A percentile compares a stretch with the other conserved stretches of the same genome.
Conservation (phyloP, 2,797 vertebrate species). For the Danio aesculapii region DNA sequence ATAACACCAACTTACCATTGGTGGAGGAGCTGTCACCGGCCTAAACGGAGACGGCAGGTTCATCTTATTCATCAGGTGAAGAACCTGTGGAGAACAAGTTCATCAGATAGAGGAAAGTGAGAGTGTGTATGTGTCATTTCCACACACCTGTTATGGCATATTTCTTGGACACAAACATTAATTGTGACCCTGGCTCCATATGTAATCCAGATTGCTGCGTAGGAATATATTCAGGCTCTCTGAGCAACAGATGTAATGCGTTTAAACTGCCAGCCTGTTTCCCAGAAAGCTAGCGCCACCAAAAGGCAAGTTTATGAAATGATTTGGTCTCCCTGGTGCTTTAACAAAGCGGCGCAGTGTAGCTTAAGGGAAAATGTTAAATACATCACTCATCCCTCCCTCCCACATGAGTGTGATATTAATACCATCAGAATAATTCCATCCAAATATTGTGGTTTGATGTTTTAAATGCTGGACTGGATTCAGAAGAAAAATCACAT, state of each 20-base stretch:
- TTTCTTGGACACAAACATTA: slow-evolving; percentile 61
- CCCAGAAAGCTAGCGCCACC: slow-evolving; percentile 72
- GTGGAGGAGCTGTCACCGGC: slow-evolving; percentile 88
- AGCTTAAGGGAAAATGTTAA: slow-evolving; percentile 73
- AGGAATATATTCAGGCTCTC: slow-evolving; percentile 33
- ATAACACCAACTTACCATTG: slow-evolving; percentile 82
- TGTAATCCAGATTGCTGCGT: slow-evolving; percentile 68
- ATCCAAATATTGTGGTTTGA: slow-evolving; percentile 76
- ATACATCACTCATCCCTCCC: slow-evolving; percentile 72
- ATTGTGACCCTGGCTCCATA: slow-evolving; percentile 63
- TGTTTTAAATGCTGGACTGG: slow-evolving; percentile 66
- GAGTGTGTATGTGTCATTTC: slow-evolving; percentile 27
- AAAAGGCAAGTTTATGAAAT: slow-evolving; percentile 61
- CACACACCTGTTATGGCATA: slow-evolving; percentile 49
- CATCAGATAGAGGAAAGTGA: slow-evolving; percentile 4
- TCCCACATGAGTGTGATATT: slow-evolving; percentile 76
- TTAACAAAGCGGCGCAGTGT: slow-evolving; percentile 38
- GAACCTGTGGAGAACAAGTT: slow-evolving; percentile 82
- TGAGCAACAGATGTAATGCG: slow-evolving; percentile 28
- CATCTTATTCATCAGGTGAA: slow-evolving; percentile 99
- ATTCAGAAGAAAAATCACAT: slow-evolving; percentile 12
- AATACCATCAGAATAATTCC: slow-evolving; percentile 72
- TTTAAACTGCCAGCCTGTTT: neutral
- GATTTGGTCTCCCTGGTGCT: neutral
- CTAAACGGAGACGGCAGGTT: slow-evolving; percentile 96